Conservation (phyloP, 2,888 invertebrate species). For the Tuta absoluta region DNA sequence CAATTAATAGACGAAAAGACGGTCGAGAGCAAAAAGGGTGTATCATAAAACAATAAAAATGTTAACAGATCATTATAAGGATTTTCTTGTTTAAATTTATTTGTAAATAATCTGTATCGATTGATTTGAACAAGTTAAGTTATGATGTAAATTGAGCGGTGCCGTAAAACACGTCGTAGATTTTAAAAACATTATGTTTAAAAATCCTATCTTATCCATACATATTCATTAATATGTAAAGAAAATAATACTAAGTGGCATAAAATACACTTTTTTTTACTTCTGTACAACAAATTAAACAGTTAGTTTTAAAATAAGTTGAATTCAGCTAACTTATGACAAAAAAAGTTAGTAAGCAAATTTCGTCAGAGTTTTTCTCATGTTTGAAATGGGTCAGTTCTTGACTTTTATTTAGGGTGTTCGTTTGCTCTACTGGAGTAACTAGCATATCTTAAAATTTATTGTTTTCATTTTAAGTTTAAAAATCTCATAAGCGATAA, state of each 20-base stretch:
- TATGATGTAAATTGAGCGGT: background rate
- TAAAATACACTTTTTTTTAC: too few species aligned
- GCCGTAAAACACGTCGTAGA: background rate
- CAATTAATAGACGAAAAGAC: constrained; percentile 67
- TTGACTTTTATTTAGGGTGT: background rate
- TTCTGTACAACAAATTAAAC: too few species aligned
- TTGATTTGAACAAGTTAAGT: background rate
- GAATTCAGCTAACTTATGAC: too few species aligned
- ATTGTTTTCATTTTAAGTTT: too few species aligned
- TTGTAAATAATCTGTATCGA: background rate
- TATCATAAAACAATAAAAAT: constrained; percentile 20
- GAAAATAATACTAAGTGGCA: too few species aligned
- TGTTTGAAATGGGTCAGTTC: background rate
- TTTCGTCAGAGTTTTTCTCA: too few species aligned
- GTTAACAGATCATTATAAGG: constrained; percentile 20
- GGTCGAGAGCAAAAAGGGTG: constrained; percentile 26
- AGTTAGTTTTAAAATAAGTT: too few species aligned
- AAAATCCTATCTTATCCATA: too few species aligned
- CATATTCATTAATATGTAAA: background rate
- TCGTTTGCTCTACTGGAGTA: background rate
- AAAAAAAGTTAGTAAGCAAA: too few species aligned
- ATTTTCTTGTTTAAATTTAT: background rate
- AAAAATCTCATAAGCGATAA: background rate
- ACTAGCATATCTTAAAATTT: too few species aligned
- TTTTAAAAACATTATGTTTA: background rate